Conservation (phyloP, 2,888 invertebrate species). For the Agapostemon virescens region DNA sequence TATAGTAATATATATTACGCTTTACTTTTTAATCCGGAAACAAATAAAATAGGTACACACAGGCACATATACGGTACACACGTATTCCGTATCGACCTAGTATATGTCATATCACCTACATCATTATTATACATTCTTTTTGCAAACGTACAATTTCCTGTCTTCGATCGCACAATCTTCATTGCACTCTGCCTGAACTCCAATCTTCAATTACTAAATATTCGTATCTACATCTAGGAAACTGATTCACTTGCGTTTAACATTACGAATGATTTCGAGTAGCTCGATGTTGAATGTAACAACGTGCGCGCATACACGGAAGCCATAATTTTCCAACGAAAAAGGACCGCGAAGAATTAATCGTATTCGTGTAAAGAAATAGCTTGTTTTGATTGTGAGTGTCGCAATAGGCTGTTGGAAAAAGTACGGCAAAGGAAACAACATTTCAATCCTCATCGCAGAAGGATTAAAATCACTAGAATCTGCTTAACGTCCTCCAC, state of each 20-base stretch:
- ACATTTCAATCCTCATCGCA: constrained; percentile 63
- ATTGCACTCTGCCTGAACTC: too few species aligned
- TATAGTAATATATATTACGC: too few species aligned
- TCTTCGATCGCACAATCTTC: too few species aligned
- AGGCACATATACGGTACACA: too few species aligned
- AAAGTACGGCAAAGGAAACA: constrained; percentile 48
- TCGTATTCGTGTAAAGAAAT: neutral
- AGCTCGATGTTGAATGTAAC: too few species aligned
- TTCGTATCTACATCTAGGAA: neutral
- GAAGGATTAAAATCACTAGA: constrained; percentile 62
- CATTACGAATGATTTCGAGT: neutral
- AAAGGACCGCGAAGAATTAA: neutral
- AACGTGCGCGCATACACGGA: neutral
- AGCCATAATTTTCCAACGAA: neutral
- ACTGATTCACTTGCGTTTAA: neutral
- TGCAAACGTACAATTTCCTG: too few species aligned
- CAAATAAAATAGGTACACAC: too few species aligned
- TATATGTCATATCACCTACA: too few species aligned
- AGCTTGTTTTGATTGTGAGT: neutral
- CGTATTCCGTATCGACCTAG: too few species aligned
- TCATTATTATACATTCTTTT: too few species aligned
- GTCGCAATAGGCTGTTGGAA: neutral
- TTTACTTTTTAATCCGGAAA: too few species aligned
- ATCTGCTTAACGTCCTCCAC: constrained; percentile 26
- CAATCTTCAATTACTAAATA: neutral